Conservation (phyloP, 2,797 vertebrate species). For the Diglossa cyanea region DNA sequence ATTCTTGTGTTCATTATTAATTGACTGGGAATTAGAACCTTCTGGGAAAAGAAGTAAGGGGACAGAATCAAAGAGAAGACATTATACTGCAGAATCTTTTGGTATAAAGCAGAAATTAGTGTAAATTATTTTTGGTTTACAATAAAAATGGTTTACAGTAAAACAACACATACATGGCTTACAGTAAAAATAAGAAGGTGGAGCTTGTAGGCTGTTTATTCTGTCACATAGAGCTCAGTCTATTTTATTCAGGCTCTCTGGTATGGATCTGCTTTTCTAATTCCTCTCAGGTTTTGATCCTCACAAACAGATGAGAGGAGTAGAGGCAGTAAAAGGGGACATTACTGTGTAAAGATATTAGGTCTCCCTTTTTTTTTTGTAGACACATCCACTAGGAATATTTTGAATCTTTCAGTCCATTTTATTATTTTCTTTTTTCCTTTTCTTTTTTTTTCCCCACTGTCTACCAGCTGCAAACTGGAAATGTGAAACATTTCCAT, state of each 20-base stretch:
- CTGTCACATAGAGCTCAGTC: background rate
- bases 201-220: background rate
- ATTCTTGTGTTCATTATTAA: constrained; percentile 21
- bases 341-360: background rate
- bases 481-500: background rate
- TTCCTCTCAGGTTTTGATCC: background rate
- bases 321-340: background rate
- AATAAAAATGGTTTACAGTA: too few relatives aligned
- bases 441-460: fast-evolving
- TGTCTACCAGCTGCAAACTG: background rate
- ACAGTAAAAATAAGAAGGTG: background rate
- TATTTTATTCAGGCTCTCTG: background rate
- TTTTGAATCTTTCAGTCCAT: background rate
- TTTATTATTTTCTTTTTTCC: background rate
- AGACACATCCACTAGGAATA: fast-evolving
- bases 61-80: background rate
- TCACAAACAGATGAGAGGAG: background rate
- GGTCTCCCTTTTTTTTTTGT: background rate
- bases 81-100: background rate
- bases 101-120: background rate
- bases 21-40: background rate
- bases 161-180: background rate
- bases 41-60: background rate
- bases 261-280: background rate
- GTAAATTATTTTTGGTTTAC: background rate